Evolutionary conservation across 2,888 invertebrate genomes (phyloP), one percentile per base, ranked within the genome.

Genomic region (Cremastinae sp.): DNA sequence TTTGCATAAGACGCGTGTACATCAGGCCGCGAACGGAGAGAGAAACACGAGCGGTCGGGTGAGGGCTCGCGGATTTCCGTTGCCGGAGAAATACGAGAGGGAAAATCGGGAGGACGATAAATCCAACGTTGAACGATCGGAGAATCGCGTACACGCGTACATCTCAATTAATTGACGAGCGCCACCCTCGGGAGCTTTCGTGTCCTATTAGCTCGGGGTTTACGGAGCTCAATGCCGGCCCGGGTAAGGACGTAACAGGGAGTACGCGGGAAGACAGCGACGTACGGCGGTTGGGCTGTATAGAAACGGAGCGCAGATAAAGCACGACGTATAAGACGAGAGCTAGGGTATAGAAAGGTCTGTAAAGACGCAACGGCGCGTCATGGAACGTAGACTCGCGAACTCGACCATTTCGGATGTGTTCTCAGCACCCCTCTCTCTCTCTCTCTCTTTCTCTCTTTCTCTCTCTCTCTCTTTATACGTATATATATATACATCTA

Each of bases 1-100:
- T 76, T 78, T 78, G 74, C 78, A 78, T 78, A 70, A 78, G 74
- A 76, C 66, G 66, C 34, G 65, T 70, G 58, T 70, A 70, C 54
- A 70, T 70, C 61, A 70, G 22, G 16, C 0, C 16, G 43, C 41
- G 22, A 41, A 43, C 8, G 38, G n/a, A 10, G 10, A 16, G 14
- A 20, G 20, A 53, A 41, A 54, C 58, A 69, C 20, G 56, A 61
- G 36, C 22, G 54, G 2, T 28, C 16, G 54, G 53, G 56, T 41
- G 65, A 70, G 59, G 65, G 66, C 28, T 28, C 12, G 16, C 70
- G 70, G 58, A 74, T 70, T 74, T 70, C 61, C 74, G 76, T 73
- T 20, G 64, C 59, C 14, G 58, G 41, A 51, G 59, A 61, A 62
- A 75, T 68, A 65, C 70, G 61, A 36, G 59, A 74, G 70, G n/a